A percentile compares a stretch with the other conserved stretches of the same genome.
These are phyloP conservation scores for Cyprinella venusta DNA, from an alignment of 2,797 vertebrate species.

Conservation along the genomic window DNA sequence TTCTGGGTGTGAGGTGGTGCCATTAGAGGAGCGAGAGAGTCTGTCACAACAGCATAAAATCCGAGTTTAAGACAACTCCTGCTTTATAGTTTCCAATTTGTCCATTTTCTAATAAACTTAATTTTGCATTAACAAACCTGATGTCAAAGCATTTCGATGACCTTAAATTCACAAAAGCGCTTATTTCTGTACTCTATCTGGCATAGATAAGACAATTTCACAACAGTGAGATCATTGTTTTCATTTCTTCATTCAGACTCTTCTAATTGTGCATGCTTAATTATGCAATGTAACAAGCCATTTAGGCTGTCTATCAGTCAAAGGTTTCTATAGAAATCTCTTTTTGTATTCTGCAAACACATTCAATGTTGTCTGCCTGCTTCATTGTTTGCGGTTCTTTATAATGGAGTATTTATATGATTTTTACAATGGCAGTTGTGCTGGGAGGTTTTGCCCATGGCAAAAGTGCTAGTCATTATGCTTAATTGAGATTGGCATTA, in stretches of 20 bases:
- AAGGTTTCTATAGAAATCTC: slow-evolving; percentile 39
- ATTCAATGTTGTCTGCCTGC: slow-evolving; percentile 18
- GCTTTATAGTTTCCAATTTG: slow-evolving; percentile 1
- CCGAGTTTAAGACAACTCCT: not conserved
- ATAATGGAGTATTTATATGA: slow-evolving; percentile 34
- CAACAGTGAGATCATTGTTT: slow-evolving; percentile 51
- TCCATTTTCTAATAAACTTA: not conserved
- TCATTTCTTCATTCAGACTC: slow-evolving; percentile 42
- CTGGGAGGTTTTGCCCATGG: slow-evolving; percentile 2
- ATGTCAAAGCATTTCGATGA: slow-evolving; percentile 1
- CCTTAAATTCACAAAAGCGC: slow-evolving; percentile 1
- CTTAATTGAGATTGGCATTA: slow-evolving; percentile 17
- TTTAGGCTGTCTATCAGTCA: not conserved
- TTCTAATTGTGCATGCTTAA: slow-evolving; percentile 50
- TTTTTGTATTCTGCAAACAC: slow-evolving; percentile 37
- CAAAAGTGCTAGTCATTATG: slow-evolving; percentile 18
- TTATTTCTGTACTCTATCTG: slow-evolving; percentile 28
- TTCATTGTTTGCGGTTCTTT: slow-evolving; percentile 34
- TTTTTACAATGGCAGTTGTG: slow-evolving; percentile 35
- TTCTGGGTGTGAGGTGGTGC: slow-evolving; percentile 30
- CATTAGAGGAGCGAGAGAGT: slow-evolving; percentile 5
- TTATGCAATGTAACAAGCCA: slow-evolving; percentile 34
- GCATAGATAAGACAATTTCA: slow-evolving; percentile 10
- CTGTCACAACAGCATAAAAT: slow-evolving; percentile 44
- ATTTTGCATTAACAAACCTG: slow-evolving; percentile 27